Evolutionary conservation across 2,113 vertebrate genomes (phyloP).

Genomic region (Lampris incognitus): DNA sequence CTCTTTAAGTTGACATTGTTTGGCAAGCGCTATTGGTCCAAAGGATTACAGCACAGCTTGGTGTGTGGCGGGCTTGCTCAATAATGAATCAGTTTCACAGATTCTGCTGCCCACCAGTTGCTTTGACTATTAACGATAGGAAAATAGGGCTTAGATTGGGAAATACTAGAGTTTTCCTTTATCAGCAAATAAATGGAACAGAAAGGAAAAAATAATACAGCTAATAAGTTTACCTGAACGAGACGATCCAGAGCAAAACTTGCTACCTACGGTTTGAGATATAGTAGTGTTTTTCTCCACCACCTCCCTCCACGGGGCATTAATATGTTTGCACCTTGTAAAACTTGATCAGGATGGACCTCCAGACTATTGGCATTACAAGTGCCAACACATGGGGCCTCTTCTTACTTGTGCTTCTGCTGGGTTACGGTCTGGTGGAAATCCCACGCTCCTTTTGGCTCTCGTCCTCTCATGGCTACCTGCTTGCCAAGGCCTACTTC

Average conservation of each 20-base stretch:
- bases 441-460: slow-evolving; percentile 94
- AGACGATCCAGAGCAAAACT: background rate
- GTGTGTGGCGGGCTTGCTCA: too few relatives aligned
- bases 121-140: too few relatives aligned
- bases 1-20: too few relatives aligned
- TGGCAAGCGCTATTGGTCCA: too few relatives aligned
- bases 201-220: background rate
- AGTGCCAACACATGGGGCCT: slow-evolving; percentile 97
- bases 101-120: too few relatives aligned
- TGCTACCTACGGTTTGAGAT: background rate
- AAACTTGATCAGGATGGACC: slow-evolving; percentile 82
- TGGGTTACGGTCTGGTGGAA: slow-evolving; percentile 95
- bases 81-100: too few relatives aligned
- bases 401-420: slow-evolving; percentile 91
- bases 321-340: background rate
- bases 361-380: slow-evolving; percentile 93
- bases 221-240: background rate
- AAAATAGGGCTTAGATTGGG: too few relatives aligned
- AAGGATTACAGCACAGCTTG: too few relatives aligned
- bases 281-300: background rate
- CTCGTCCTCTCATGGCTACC: slow-evolving; percentile 86
- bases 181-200: background rate
- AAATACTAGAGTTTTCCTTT: background rate
- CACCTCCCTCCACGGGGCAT: background rate
- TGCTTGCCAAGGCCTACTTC: slow-evolving; percentile 92